These are phyloP conservation scores for Chunga burmeisteri DNA, from an alignment of 2,113 vertebrate genomes.

Conservation along the genomic window DNA sequence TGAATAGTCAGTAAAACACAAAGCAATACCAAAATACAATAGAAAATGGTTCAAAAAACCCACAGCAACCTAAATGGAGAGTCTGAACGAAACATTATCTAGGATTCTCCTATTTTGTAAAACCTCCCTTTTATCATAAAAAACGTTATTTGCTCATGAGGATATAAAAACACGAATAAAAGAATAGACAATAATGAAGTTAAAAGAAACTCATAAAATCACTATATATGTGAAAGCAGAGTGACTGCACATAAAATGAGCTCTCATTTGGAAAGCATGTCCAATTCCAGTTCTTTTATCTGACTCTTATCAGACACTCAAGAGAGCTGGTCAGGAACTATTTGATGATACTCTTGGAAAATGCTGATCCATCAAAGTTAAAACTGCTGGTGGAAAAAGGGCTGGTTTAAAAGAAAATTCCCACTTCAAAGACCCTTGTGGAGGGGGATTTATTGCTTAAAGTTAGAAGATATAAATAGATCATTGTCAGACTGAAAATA, in stretches of 20 bases:
- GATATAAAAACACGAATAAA: neutral
- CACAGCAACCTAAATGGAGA: neutral
- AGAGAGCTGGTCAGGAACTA: neutral
- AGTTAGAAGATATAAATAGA: neutral
- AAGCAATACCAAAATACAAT: neutral
- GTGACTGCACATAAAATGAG: neutral
- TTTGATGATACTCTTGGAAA: neutral
- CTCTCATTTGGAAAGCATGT: neutral
- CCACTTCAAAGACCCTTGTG: neutral
- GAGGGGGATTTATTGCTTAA: neutral
- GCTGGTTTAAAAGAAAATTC: neutral
- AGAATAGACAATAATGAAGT: neutral
- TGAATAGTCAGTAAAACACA: conserved; percentile 46
- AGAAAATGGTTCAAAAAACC: neutral
- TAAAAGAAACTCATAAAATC: neutral
- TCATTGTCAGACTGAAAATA: neutral
- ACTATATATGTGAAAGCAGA: neutral
- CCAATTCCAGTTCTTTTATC: neutral
- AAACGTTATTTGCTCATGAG: neutral
- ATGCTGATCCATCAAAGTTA: neutral
- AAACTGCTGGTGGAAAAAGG: neutral
- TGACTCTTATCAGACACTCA: neutral
- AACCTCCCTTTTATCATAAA: neutral
- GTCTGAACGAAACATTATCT: neutral
- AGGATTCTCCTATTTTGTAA: neutral